Conservation (phyloP, 2,797 vertebrate species). For the Xiphophorus birchmanni region DNA sequence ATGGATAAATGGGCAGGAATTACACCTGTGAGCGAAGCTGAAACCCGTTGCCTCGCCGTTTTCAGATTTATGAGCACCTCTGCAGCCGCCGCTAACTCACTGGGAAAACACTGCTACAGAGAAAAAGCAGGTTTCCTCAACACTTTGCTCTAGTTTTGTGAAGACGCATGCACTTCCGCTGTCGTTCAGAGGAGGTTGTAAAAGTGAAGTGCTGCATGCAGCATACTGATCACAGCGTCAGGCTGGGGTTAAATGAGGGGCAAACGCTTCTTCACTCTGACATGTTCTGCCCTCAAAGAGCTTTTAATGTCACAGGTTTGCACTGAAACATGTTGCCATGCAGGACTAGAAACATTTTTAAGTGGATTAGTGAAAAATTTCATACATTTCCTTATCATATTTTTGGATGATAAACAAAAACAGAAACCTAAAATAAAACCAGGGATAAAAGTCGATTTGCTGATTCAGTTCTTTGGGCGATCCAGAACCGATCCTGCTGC, state of each 20-base stretch:
- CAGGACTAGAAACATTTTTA: not conserved
- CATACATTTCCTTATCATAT: not conserved
- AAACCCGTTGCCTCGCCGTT: slow-evolving; percentile 69
- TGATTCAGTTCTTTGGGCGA: slow-evolving; percentile 34
- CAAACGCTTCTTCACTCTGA: slow-evolving; percentile 39
- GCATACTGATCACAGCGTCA: slow-evolving; percentile 60
- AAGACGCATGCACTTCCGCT: slow-evolving; percentile 66
- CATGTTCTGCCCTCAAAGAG: slow-evolving; percentile 22
- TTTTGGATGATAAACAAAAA: not conserved
- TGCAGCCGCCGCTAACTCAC: slow-evolving; percentile 64
- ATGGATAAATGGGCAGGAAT: slow-evolving; percentile 50
- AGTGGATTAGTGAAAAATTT: not conserved
- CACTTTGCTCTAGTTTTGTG: slow-evolving; percentile 70
- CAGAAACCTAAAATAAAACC: not conserved
- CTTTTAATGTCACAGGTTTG: slow-evolving; percentile 1
- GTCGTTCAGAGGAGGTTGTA: slow-evolving; percentile 63
- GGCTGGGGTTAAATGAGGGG: slow-evolving; percentile 26
- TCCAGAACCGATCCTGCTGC: slow-evolving; percentile 45
- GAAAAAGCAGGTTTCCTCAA: slow-evolving; percentile 61
- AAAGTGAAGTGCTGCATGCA: slow-evolving; percentile 70
- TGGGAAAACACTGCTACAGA: slow-evolving; percentile 53
- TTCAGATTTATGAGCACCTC: slow-evolving; percentile 73
- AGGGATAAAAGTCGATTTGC: not conserved
- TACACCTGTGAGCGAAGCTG: slow-evolving; percentile 72
- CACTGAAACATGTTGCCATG: not conserved